Evolutionary conservation across 1,140 invertebrate species (phyloP).

Genomic region (Calliopsis andreniformis): DNA sequence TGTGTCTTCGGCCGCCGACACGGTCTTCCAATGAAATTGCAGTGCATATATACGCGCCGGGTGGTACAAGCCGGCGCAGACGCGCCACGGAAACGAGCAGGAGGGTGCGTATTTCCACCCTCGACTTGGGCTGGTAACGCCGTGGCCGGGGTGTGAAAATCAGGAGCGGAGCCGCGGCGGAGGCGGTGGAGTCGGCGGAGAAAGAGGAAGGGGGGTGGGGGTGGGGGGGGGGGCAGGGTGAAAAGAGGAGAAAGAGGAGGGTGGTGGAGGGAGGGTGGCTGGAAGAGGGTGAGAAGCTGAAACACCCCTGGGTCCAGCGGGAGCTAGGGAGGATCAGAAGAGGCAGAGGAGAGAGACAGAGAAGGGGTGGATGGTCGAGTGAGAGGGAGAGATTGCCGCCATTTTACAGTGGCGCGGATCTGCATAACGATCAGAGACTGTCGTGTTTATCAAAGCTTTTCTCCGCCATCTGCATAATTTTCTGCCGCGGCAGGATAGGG

Average conservation of each 20-base stretch:
- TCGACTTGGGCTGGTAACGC: constrained; percentile 68
- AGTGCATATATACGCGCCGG: constrained; percentile 45
- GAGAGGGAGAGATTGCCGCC: constrained; percentile 79
- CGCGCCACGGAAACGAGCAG: constrained; percentile 51
- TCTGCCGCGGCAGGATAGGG: constrained; percentile 69
- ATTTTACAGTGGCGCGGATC: constrained; percentile 81
- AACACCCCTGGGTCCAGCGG: constrained; percentile 64
- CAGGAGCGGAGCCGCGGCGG: constrained; percentile 69
- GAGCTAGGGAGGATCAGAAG: constrained; percentile 38
- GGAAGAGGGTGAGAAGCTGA: constrained; percentile 66
- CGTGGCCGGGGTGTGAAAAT: constrained; percentile 79
- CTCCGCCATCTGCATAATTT: constrained; percentile 82
- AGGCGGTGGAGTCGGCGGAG: constrained; percentile 45
- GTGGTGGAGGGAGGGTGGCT: constrained; percentile 36
- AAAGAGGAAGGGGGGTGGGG: constrained; percentile 27
- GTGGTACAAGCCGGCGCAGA: constrained; percentile 66
- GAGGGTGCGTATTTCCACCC: constrained; percentile 65
- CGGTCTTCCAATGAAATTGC: constrained; percentile 78
- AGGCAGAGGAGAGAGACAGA: constrained; percentile 43
- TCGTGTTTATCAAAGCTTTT: constrained; percentile 82
- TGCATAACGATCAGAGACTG: constrained; percentile 82
- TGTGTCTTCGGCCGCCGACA: constrained; percentile 56
- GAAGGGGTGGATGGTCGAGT: constrained; percentile 58
- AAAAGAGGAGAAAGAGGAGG: constrained; percentile 35
- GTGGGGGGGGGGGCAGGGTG: constrained; percentile 19